Conservation (phyloP, 2,113 vertebrate species). For the Tichodroma muraria region DNA sequence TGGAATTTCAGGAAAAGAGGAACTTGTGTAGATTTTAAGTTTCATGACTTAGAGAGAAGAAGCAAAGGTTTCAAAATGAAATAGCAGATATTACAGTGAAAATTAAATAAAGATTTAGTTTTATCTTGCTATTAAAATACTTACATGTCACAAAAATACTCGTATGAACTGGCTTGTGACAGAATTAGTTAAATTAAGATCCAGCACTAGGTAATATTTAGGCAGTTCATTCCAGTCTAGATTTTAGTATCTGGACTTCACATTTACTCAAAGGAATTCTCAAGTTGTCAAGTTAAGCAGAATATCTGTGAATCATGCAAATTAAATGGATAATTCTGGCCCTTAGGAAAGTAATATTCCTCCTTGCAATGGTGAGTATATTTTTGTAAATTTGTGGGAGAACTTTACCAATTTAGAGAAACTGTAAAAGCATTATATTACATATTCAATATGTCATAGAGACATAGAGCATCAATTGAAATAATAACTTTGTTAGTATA, state of each 20-base stretch:
- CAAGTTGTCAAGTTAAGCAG: not conserved
- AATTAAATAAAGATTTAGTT: not conserved
- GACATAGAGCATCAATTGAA: not conserved
- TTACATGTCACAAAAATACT: not conserved
- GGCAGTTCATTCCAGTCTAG: not conserved
- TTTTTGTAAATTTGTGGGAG: not conserved
- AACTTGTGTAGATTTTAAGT: not conserved
- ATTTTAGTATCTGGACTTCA: not conserved
- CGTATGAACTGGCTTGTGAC: not conserved
- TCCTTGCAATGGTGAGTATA: not conserved
- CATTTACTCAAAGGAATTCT: not conserved
- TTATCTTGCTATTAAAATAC: not conserved
- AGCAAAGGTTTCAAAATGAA: not conserved
- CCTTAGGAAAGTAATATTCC: not conserved
- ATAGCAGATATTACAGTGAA: not conserved
- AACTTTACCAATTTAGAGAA: not conserved
- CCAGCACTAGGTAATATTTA: not conserved
- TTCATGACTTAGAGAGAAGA: not conserved
- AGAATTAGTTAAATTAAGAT: not conserved
- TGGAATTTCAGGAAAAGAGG: not conserved
- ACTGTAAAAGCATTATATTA: not conserved
- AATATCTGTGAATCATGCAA: not conserved
- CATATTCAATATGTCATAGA: not conserved
- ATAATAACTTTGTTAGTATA: not conserved
- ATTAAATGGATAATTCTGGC: not conserved